Conservation (phyloP, 2,797 vertebrate genomes). For the Sorex maritimensis region DNA sequence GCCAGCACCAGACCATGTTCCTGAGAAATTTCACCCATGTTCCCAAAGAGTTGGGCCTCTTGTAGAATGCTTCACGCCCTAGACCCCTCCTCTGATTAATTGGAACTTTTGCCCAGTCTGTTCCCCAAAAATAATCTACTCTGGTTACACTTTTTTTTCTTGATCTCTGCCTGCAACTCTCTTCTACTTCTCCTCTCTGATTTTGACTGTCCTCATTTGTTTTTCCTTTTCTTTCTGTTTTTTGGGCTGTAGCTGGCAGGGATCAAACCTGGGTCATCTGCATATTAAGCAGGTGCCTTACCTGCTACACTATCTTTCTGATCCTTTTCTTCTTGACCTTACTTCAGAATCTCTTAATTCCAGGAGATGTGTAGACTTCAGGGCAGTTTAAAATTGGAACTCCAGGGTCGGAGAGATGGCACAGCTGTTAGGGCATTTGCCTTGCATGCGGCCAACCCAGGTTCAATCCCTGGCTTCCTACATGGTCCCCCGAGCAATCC, state of each 20-base stretch:
- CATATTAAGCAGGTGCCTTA: no score
- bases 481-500: no score
- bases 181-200: not conserved
- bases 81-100: not conserved
- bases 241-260: no score
- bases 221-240: no score
- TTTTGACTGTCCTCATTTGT: no score
- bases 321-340: not conserved
- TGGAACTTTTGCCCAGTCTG: not conserved
- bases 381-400: not conserved
- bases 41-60: not conserved
- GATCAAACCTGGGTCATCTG: no score
- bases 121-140: not conserved
- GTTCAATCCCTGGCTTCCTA: no score
- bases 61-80: not conserved
- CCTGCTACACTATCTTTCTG: no score
- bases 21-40: not conserved
- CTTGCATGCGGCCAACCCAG: no score
- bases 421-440: no score
- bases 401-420: not conserved
- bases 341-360: not conserved
- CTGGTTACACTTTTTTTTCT: not conserved
- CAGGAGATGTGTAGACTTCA: not conserved
- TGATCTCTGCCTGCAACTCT: not conserved
- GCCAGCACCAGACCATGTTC: not conserved